phyloP scores from a whole-genome alignment of 2,888 invertebrate genomes.

The Tinea trinotella region DNA sequence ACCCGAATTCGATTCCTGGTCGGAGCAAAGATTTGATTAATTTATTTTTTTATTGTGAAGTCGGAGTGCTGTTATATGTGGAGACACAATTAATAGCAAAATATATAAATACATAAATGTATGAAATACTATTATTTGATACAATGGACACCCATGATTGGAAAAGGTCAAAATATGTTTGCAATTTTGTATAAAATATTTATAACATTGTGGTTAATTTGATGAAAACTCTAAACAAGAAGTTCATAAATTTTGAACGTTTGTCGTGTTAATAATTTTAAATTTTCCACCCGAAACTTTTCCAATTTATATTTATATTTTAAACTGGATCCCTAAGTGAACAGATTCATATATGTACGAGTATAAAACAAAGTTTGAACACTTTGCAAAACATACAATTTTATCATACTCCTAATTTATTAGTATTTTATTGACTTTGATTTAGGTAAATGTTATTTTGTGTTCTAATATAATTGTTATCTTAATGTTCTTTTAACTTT shows the following conservation, averaged over 20 bases:
- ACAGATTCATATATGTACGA: slow-evolving; percentile 21
- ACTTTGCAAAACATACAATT: neutral
- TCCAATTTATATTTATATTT: slow-evolving; percentile 68
- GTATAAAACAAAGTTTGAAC: neutral
- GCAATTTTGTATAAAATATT: neutral
- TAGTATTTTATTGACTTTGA: neutral
- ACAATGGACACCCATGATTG: too few species aligned
- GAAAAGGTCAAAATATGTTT: neutral
- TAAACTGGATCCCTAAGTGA: slow-evolving; percentile 44
- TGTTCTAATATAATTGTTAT: neutral
- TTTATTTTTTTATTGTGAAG: too few species aligned
- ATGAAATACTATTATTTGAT: too few species aligned
- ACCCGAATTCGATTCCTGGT: too few species aligned
- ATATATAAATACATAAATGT: too few species aligned
- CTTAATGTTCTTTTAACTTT: too few species aligned
- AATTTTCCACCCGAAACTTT: slow-evolving; percentile 59
- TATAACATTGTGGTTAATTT: slow-evolving; percentile 4
- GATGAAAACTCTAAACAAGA: slow-evolving; percentile 13
- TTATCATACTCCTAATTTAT: neutral
- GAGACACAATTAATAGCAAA: too few species aligned
- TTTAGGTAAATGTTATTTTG: neutral
- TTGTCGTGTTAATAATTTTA: slow-evolving; percentile 53
- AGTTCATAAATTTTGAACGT: slow-evolving; percentile 10
- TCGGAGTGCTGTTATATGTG: too few species aligned
- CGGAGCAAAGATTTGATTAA: too few species aligned